These are phyloP conservation scores for Steinernema khuongi DNA, from an alignment of 1,140 invertebrate species.

Conservation along the genomic window DNA sequence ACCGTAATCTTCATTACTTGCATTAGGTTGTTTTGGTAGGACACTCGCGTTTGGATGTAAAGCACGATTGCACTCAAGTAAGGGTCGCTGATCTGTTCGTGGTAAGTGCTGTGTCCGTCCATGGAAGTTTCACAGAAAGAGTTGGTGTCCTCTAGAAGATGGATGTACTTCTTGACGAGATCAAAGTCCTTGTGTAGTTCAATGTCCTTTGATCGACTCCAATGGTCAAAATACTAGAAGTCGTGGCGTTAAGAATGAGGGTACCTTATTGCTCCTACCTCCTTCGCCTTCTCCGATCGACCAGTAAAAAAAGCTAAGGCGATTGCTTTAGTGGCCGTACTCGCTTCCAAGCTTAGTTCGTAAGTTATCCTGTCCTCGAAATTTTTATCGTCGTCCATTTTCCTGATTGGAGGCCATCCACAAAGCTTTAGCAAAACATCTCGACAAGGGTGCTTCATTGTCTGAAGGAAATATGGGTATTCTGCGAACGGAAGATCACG, in stretches of 20 bases:
- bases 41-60: neutral
- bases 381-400: neutral
- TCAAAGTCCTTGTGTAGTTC: neutral
- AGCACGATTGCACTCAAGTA: neutral
- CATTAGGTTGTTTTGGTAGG: neutral
- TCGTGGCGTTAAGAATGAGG: neutral
- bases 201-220: neutral
- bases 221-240: conserved; percentile 6
- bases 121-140: neutral
- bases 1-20: neutral
- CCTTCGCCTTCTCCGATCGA: neutral
- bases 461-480: neutral
- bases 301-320: neutral
- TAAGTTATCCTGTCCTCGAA: neutral
- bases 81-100: neutral
- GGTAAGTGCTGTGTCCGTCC: neutral
- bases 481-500: neutral
- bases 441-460: neutral
- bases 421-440: neutral
- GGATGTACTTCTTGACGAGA: neutral
- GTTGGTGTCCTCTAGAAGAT: too few species aligned
- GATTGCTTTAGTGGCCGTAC: neutral
- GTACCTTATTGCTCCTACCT: neutral
- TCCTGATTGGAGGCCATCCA: neutral
- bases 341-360: neutral